These are phyloP conservation scores for Diorhabda sublineata DNA, from an alignment of 1,140 invertebrate genomes.

Conservation along the genomic window DNA sequence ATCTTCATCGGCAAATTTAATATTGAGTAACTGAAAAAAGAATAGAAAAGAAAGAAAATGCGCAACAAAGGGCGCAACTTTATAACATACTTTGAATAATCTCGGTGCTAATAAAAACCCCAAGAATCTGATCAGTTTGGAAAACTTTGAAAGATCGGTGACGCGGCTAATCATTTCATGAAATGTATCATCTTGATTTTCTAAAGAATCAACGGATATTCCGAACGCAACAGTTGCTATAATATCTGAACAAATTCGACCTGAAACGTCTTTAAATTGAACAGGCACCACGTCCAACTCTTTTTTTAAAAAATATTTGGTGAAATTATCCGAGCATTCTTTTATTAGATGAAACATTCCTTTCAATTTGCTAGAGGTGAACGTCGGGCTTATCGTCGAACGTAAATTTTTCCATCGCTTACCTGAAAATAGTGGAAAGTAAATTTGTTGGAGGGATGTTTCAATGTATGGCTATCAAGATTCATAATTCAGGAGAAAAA, in stretches of 20 bases:
- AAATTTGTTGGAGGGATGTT: no score
- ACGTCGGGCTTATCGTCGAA: constrained; percentile 44
- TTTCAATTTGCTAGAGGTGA: constrained; percentile 48
- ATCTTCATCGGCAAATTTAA: not conserved
- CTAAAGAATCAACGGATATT: constrained; percentile 44
- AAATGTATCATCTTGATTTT: constrained; percentile 45
- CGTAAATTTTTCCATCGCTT: constrained; percentile 47
- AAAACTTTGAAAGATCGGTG: constrained; percentile 29
- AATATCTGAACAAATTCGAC: constrained; percentile 46
- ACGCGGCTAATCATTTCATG: constrained; percentile 40
- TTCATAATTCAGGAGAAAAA: not conserved
- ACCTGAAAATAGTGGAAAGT: constrained; percentile 20
- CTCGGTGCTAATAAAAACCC: constrained; percentile 17
- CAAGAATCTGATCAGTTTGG: constrained; percentile 22
- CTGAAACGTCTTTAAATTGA: constrained; percentile 39
- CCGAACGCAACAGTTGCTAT: constrained; percentile 48
- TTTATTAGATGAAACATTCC: constrained; percentile 41
- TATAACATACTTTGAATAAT: not conserved
- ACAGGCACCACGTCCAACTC: constrained; percentile 22
- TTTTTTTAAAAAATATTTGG: constrained; percentile 37
- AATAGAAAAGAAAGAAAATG: not conserved
- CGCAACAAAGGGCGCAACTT: not conserved
- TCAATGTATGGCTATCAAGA: no score
- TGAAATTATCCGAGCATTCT: constrained; percentile 37
- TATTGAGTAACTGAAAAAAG: not conserved